These are phyloP conservation scores for Poeciliopsis presidionis DNA, from an alignment of 2,797 vertebrate species.

Conservation along the genomic window DNA sequence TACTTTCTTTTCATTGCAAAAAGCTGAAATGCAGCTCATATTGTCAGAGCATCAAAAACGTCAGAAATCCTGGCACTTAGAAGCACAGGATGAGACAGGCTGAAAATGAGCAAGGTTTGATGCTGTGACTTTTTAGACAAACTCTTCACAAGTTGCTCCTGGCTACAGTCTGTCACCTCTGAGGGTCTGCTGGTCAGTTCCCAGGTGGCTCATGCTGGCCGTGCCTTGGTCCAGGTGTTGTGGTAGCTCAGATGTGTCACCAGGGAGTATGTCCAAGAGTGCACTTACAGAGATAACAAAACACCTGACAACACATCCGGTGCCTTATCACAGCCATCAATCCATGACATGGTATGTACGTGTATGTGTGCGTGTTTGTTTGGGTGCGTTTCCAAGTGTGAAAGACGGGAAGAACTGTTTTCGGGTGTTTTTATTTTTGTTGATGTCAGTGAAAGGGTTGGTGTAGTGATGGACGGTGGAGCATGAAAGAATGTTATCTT, in stretches of 20 bases:
- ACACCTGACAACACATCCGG: constrained; percentile 52
- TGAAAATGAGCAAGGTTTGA: constrained; percentile 45
- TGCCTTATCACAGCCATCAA: constrained; percentile 49
- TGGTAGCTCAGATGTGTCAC: constrained; percentile 62
- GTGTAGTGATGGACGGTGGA: constrained; percentile 68
- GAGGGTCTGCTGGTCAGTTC: constrained; percentile 51
- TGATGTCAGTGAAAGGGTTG: constrained; percentile 70
- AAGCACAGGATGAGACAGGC: constrained; percentile 5
- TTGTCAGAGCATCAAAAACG: constrained; percentile 27
- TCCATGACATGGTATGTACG: constrained; percentile 38
- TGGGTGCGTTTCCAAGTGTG: constrained; percentile 36
- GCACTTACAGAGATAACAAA: constrained; percentile 45
- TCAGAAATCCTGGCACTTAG: constrained; percentile 15
- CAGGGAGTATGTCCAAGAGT: constrained; percentile 47
- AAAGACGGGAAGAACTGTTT: constrained; percentile 40
- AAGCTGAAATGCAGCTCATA: not conserved
- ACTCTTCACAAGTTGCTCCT: constrained; percentile 50
- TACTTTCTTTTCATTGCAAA: not conserved
- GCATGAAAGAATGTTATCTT: constrained; percentile 50
- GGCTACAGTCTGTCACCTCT: constrained; percentile 54
- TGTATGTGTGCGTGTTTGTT: constrained; percentile 9
- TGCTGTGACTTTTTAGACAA: constrained; percentile 48
- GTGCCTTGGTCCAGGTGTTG: constrained; percentile 56
- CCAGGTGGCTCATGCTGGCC: constrained; percentile 32
- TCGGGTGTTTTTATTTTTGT: constrained; percentile 70